Base-by-base conservation (phyloP, 2,113 vertebrate genomes). In the Reinhardtius hippoglossoides region DNA sequence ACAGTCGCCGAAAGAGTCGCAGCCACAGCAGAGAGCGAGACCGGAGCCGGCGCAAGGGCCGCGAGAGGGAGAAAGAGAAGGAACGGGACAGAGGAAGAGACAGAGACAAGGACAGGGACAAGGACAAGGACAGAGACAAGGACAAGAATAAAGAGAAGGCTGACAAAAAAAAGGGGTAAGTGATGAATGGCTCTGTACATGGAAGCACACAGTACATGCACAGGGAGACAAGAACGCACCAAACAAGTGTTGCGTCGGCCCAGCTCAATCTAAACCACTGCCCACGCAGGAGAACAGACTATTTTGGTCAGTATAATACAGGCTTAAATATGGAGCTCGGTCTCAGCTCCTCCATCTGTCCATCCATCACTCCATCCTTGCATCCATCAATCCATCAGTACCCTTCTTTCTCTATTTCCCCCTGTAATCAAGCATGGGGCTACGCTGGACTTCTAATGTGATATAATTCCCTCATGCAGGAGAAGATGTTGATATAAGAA, bases 41-140 rank as follows among this genome's bases (percentile, higher is more conserved):
- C 20, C 92, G 94, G 46, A 94, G 95, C 75, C 90, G 95, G 0
- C 95, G 94, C 58, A 96, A 94, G 88, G 95, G 88, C 79, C 93
- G 91, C 23, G 95, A 90, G 16, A 93, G 88, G 71, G 94, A 92
- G 6, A 95, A 94, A 70, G 96, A 96, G 3, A 95, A 13, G 0
- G 67, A 71, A 0, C 82, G 71, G 64, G 6, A 82, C 20, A 91
- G 95, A 91, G 96, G 91, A 24, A 93, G 40, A 92, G 44, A 59
- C 57, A 96, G n/a, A 10, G 55, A 57, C 55, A 27, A 10, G 0
- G 67, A 71, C 0, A 83, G 67, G 66, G 5, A 24, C 24, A 24
- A 2, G 23, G 23, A 24, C 23, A 24, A 2, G 24, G 24, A 83
- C 20, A 91, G 95, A 56, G 85, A 85, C 9, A 88, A 84, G 65